phyloP scores from a whole-genome alignment of 2,113 vertebrate genomes.

The Promerops cafer region DNA sequence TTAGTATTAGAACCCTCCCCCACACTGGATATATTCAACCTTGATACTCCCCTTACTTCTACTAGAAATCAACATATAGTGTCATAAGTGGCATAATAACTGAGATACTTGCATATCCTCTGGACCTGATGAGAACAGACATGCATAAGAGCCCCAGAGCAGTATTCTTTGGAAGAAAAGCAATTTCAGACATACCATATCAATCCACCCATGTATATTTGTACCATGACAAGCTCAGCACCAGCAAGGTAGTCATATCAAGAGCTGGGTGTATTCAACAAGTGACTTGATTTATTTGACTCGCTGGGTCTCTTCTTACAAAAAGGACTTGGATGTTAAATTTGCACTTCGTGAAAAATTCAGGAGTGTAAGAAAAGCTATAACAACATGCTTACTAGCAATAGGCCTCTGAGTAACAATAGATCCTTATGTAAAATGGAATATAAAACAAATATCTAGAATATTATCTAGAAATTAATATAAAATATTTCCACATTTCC shows the following conservation, averaged over 20 bases:
- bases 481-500: not conserved
- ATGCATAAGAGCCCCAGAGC: slow-evolving; percentile 35
- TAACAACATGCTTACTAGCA: not conserved
- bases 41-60: not conserved
- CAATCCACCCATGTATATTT: slow-evolving; percentile 13
- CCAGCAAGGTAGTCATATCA: not conserved
- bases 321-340: not conserved
- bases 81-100: not conserved
- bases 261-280: not conserved
- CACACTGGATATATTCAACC: not conserved
- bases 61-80: not conserved
- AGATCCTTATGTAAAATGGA: not conserved
- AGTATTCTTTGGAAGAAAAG: slow-evolving; percentile 22
- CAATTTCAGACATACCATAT: slow-evolving; percentile 33
- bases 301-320: not conserved
- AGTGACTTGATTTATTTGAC: not conserved
- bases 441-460: not conserved
- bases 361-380: not conserved
- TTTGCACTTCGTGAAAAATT: not conserved
- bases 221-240: not conserved
- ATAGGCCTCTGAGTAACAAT: not conserved
- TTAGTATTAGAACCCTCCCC: not conserved
- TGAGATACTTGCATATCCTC: not conserved
- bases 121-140: slow-evolving; percentile 40
- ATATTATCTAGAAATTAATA: not conserved